phyloP scores from a whole-genome alignment of 2,888 invertebrate species.

The Mechanitis messenoides region DNA sequence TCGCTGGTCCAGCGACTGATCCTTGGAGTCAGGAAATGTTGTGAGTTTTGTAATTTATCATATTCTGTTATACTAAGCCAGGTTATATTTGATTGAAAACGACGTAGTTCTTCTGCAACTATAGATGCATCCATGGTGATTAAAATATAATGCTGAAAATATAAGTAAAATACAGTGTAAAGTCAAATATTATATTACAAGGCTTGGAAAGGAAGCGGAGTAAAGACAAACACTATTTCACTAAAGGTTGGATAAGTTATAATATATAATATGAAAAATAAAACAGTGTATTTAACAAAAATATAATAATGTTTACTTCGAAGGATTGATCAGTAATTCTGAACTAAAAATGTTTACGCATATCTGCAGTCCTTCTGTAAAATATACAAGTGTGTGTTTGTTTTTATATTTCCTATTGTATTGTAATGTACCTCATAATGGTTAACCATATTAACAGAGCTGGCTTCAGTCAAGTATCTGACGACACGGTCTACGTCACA shows the following conservation, averaged over 20 bases:
- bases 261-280: no score
- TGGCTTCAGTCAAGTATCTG: constrained; percentile 53
- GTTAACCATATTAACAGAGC: constrained; percentile 48
- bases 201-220: neutral
- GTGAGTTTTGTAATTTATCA: constrained; percentile 47
- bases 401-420: no score
- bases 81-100: constrained; percentile 54
- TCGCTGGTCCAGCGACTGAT: constrained; percentile 54
- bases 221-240: no score
- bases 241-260: no score
- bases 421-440: constrained; percentile 54
- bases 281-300: neutral
- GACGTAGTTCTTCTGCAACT: constrained; percentile 45
- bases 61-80: constrained; percentile 62
- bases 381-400: no score
- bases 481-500: constrained; percentile 55
- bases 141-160: constrained; percentile 58
- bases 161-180: constrained; percentile 2
- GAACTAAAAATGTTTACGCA: no score
- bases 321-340: no score
- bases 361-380: no score
- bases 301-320: neutral
- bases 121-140: constrained; percentile 56
- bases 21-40: constrained; percentile 49
- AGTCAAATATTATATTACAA: constrained; percentile 2